These are phyloP conservation scores for Eustalomyia histrio DNA, from an alignment of 2,888 invertebrate genomes.

Conservation along the genomic window DNA sequence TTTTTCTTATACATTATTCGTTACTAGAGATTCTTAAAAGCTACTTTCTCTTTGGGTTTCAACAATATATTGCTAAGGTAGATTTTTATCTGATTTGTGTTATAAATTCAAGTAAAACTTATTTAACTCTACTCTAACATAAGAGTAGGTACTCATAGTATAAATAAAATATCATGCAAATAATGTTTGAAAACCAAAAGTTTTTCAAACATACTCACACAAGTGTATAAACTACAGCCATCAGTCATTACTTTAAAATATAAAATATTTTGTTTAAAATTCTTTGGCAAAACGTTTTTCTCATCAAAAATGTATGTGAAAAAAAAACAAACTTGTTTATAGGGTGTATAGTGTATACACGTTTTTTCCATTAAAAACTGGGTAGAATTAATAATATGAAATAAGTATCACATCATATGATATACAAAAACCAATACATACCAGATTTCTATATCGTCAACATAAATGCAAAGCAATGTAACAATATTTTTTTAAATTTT, in stretches of 20 bases:
- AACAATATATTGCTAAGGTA: background rate
- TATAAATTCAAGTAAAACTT: background rate
- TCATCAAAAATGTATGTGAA: no score
- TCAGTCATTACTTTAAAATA: no score
- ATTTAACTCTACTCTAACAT: background rate
- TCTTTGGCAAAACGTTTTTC: no score
- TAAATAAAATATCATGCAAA: slow-evolving; percentile 7
- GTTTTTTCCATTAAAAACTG: slow-evolving; percentile 4
- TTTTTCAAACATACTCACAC: background rate
- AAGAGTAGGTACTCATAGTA: background rate
- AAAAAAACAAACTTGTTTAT: no score
- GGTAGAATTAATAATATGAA: background rate
- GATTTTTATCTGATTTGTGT: background rate
- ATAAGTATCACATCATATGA: background rate
- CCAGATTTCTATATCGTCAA: no score
- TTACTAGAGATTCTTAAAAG: background rate
- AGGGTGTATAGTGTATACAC: background rate
- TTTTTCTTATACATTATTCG: background rate
- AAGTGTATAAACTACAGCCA: no score
- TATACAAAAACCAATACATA: no score
- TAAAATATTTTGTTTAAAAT: no score
- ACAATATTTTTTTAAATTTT: no score
- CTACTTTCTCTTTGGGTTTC: background rate
- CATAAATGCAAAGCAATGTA: no score
- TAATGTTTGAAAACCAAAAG: background rate